phyloP scores from a whole-genome alignment of 2,888 invertebrate species.

The Bugula neritina region DNA sequence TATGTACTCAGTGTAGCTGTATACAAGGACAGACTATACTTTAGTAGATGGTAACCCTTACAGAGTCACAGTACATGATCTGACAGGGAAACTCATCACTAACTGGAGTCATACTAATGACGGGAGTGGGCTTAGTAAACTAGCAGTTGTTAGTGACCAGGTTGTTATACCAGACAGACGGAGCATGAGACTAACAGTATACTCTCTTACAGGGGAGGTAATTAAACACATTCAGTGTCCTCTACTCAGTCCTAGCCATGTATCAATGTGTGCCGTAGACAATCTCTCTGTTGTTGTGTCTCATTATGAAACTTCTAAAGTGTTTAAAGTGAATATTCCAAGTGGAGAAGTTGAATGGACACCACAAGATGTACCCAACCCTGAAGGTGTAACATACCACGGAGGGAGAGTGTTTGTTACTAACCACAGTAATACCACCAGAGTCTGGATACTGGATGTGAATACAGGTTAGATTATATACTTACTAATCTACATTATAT shows the following conservation, averaged over 20 bases:
- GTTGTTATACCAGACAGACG: conserved; percentile 1
- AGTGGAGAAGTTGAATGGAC: conserved; percentile 4
- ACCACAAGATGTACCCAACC: neutral
- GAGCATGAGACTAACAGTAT: conserved; percentile 14
- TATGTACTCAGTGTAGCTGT: neutral
- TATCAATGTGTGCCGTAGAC: neutral
- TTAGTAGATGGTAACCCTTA: conserved; percentile 9
- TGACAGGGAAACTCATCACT: neutral
- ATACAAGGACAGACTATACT: conserved; percentile 12
- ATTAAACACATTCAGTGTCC: conserved; percentile 3
- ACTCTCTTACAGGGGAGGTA: conserved; percentile 4
- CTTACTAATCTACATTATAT: neutral
- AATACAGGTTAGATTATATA: neutral
- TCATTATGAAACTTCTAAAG: neutral
- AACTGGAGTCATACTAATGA: neutral
- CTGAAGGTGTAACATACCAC: neutral
- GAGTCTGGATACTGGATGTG: neutral
- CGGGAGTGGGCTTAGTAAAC: neutral
- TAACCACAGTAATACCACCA: neutral
- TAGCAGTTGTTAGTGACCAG: neutral
- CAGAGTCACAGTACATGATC: neutral
- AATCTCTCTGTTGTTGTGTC: neutral
- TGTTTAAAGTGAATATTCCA: neutral
- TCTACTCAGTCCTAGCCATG: neutral
- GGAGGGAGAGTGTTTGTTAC: neutral